These are phyloP conservation scores for Calypte anna DNA, from an alignment of 2,113 vertebrate species.

Conservation along the genomic window DNA sequence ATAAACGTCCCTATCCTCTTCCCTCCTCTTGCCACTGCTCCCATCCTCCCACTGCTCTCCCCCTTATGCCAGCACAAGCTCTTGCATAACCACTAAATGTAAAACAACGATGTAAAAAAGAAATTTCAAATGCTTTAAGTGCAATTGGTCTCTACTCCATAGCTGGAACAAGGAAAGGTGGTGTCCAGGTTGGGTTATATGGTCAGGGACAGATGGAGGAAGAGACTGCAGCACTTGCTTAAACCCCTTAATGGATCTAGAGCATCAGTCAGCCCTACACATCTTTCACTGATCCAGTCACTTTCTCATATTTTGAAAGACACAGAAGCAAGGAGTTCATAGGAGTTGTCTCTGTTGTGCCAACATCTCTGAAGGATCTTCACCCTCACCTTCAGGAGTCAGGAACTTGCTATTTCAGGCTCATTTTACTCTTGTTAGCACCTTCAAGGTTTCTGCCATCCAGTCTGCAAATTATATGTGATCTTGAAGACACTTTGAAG, in stretches of 20 bases:
- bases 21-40: background rate
- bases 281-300: background rate
- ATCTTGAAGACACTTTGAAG: background rate
- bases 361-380: background rate
- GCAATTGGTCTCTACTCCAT: background rate
- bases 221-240: background rate
- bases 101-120: background rate
- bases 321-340: background rate
- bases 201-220: background rate
- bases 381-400: background rate
- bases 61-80: background rate
- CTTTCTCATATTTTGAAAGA: background rate
- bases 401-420: background rate
- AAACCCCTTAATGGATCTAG: background rate
- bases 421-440: background rate
- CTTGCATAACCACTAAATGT: background rate
- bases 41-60: background rate
- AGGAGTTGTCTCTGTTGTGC: background rate
- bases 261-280: background rate
- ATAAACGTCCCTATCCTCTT: conserved; percentile 12
- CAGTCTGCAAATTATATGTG: background rate
- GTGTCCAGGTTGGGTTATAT: background rate
- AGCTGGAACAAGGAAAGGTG: background rate
- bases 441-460: background rate
- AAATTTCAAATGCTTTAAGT: background rate